Base-by-base conservation (phyloP, 1,140 invertebrate species). In the Bicyclus anynana region DNA sequence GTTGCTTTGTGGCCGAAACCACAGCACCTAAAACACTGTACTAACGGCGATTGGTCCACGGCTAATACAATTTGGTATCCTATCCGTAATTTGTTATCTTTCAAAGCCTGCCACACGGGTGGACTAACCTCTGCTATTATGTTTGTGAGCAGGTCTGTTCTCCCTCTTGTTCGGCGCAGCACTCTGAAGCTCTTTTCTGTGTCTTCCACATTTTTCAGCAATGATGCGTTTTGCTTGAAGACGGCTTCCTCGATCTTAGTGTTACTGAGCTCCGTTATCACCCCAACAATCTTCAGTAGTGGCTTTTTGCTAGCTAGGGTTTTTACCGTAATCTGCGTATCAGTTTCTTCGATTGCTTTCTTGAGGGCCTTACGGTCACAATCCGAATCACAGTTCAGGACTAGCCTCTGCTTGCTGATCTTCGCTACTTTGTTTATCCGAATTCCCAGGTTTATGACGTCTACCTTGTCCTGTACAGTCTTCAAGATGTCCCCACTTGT, bases 11-110 rank as follows among this genome's bases (percentile, higher is more conserved):
- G 60, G 0, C 60, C 44, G 18, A 26, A 62, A 0, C 50, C 42
- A n/a, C 57, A 12, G n/a, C 60, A 62, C 0, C 27, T 42, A 1
- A 35, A 26, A 13, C 60, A 62, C n/a, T 62, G 60, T 0, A 50
- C 6, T 1, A 62, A 12, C 5, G 60, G 60, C 5, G 53, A 57
- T 9, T 62, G 60, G 26, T 62, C 54, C 5, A 21, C 29, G 4
- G 48, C 48, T 7, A 1, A 2, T 9, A 50, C 33, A 2, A 37
- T 12, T 12, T 50, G 48, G 29, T 50, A 50, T 0, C 48, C 27
- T 1, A 50, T 2, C 0, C 33, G n/a, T 1, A 50, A 1, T 7
- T 33, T 35, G 2, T 14, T n/a, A 12, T 50, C 33, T 1, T 1
- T 27, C 3, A 50, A 2, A 2, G 2, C 10, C 2, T 50, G 9